Evolutionary conservation across 2,797 vertebrate species (phyloP).

Genomic region (Arctocebus calabarensis): DNA sequence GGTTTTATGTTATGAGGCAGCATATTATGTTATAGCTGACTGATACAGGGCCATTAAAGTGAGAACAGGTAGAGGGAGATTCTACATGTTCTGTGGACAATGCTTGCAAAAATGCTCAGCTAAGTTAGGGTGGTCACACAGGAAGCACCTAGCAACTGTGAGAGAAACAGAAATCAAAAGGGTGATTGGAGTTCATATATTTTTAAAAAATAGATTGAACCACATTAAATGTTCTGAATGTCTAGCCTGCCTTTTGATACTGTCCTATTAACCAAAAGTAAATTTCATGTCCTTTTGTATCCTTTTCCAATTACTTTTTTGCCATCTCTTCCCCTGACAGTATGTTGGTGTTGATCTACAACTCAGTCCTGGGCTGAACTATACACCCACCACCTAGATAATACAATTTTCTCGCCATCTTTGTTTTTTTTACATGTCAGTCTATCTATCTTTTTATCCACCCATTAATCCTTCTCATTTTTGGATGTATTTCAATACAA

Average conservation of each 20-base stretch:
- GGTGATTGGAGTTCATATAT: neutral
- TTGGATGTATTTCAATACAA: constrained; percentile 42
- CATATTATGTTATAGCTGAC: neutral
- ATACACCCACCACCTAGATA: neutral
- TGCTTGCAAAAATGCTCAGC: neutral
- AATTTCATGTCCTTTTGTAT: neutral
- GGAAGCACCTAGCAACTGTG: neutral
- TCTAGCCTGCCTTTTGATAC: neutral
- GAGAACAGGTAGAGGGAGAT: neutral
- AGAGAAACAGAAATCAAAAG: neutral
- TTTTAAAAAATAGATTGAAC: constrained; percentile 31
- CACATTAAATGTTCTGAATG: neutral
- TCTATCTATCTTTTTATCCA: neutral
- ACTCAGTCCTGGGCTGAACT: neutral
- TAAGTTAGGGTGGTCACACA: neutral
- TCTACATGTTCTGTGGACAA: neutral
- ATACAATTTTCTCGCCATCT: constrained; percentile 24
- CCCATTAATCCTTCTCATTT: constrained; percentile 9
- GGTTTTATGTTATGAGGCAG: neutral
- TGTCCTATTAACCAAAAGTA: neutral
- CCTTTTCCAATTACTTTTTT: neutral
- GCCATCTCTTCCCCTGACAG: neutral
- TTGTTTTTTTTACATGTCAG: neutral
- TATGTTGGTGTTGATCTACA: neutral
- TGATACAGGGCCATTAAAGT: neutral